Base-by-base conservation (phyloP, 2,797 vertebrate species). In the Otus scops region DNA sequence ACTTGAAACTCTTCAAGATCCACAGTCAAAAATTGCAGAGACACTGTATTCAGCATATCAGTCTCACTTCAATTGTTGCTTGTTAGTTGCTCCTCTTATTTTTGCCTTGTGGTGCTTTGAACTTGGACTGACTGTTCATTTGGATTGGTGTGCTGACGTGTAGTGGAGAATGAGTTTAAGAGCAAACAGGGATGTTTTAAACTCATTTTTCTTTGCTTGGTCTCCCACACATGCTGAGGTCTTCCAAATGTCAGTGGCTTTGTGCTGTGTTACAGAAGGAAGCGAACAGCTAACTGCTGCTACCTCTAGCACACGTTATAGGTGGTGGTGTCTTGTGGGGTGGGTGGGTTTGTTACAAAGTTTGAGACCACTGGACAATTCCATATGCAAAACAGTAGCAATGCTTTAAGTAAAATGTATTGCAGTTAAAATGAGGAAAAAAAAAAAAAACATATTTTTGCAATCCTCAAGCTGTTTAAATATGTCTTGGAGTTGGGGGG, bases 301-400 rank as follows among this genome's bases (percentile, higher is more conserved):
- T 24, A 1, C 47, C 61, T 43, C 11, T 34, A 43, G 14, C 36
- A 23, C 3, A 0, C 11, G 2, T 12, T 63, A 2, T 15, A 26
- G 70, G 45, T 54, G 45, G 7, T 51, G 28, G 7, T 74, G n/a
- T 34, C 51, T 61, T 6, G 9, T 14, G 48, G 60, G n/a, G 17
- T 16, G 7, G 28, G 19, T 41, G 41, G n/a, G 6, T 45, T 79
- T 76, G 26, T 28, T 27, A 21, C 22, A 7, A 39, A 28, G 11
- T 36, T 54, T n/a, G 56, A 80, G 57, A 36, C 43, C 36, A 27
- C n/a, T 27, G 24, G 34, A 13, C 17, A 23, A 20, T 54, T 89
- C 11, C 6, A 4, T 39, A 6, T 61, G 3, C 38, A 70, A 38
- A 91, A 11, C 7, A 9, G 54, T 38, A 85, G 22, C 39, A 45